Conservation (phyloP, 2,888 invertebrate species). For the Apodemia hepburni region DNA sequence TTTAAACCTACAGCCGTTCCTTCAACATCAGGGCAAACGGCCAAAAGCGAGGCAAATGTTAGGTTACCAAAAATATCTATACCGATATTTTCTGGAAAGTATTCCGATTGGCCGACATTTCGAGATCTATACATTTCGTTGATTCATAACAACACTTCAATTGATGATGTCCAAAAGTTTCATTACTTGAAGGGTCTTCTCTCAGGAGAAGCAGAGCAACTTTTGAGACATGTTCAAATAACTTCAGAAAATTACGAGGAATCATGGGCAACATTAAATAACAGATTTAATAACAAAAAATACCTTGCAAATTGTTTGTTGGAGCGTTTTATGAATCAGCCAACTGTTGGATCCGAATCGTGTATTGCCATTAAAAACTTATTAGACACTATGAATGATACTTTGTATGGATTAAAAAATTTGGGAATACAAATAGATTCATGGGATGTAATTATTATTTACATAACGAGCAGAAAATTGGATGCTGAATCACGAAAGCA, state of each 20-base stretch:
- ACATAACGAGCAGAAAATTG: neutral
- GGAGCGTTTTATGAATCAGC: slow-evolving; percentile 19
- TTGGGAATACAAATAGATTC: neutral
- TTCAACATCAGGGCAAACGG: neutral
- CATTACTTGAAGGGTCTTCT: slow-evolving; percentile 31
- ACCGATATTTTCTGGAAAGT: slow-evolving; percentile 8
- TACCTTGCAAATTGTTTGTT: slow-evolving; percentile 29
- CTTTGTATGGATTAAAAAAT: neutral
- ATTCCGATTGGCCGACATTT: slow-evolving; percentile 4
- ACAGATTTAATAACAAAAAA: slow-evolving; percentile 32
- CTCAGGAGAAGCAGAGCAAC: slow-evolving; percentile 33
- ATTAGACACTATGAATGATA: neutral
- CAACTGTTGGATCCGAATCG: neutral
- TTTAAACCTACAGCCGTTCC: neutral
- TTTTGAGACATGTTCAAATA: slow-evolving; percentile 28
- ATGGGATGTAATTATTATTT: neutral
- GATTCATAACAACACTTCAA: neutral
- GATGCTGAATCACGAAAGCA: neutral
- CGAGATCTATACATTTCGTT: neutral
- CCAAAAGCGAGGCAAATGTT: slow-evolving; percentile 2
- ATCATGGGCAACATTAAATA: slow-evolving; percentile 29
- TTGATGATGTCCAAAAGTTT: slow-evolving; percentile 11
- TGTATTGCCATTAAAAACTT: neutral
- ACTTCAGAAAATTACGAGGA: slow-evolving; percentile 28
- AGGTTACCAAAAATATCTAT: slow-evolving; percentile 14